phyloP scores from a whole-genome alignment of 1,140 invertebrate species.

The Anagrus nilaparvatae region DNA sequence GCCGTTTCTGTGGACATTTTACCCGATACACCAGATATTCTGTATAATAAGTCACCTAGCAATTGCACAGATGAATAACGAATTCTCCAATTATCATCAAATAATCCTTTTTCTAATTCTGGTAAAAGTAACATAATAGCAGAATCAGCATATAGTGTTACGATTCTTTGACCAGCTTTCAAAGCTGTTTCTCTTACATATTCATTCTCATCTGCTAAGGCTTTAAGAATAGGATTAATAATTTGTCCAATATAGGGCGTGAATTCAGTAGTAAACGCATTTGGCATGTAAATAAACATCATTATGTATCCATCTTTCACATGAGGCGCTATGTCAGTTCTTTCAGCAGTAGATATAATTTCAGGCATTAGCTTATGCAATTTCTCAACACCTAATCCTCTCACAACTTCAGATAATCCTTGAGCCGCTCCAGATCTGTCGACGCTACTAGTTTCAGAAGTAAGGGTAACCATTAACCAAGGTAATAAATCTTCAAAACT shows the following conservation, averaged over 20 bases:
- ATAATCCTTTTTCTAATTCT: conserved; percentile 85
- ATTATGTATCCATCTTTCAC: conserved; percentile 99
- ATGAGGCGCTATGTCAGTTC: conserved; percentile 90
- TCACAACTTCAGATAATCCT: conserved; percentile 88
- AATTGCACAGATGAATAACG: conserved; percentile 87
- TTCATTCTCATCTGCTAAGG: conserved; percentile 97
- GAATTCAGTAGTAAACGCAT: conserved; percentile 91
- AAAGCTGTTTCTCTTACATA: conserved; percentile 96
- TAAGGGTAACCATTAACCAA: conserved; percentile 98
- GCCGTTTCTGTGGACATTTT: conserved; percentile 99
- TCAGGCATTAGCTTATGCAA: conserved; percentile 96
- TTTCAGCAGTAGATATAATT: conserved; percentile 91
- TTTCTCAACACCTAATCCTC: conserved; percentile 89
- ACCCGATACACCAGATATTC: conserved; percentile 93
- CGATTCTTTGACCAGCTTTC: conserved; percentile 92
- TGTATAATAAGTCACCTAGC: conserved; percentile 91
- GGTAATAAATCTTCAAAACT: conserved; percentile 92
- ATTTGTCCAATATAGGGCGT: conserved; percentile 94
- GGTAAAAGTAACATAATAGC: conserved; percentile 89
- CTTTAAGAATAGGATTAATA: conserved; percentile 94
- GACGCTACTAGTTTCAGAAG: conserved; percentile 89
- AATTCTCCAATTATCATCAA: conserved; percentile 98
- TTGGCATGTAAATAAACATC: conserved; percentile 99
- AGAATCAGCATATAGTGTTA: conserved; percentile 92
- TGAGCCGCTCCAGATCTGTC: conserved; percentile 97